Percentiles rank a stretch among this genome's conserved stretches.
Conservation (phyloP, 2,888 invertebrate species). For the Drosophila pegasa region DNA sequence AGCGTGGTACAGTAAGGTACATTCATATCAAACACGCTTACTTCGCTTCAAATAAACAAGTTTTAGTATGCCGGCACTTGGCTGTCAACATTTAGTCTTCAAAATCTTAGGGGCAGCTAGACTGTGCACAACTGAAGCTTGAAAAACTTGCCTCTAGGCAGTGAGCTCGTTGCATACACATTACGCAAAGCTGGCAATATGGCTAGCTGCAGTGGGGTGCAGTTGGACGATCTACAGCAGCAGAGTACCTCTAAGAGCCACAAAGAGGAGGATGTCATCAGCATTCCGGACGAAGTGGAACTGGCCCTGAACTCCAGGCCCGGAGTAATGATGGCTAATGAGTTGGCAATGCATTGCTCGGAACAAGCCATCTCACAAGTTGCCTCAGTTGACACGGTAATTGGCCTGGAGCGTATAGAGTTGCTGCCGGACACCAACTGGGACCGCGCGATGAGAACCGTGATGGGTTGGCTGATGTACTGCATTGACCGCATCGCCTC, state of each 20-base stretch:
- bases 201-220: slow-evolving; percentile 8
- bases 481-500: slow-evolving; percentile 36
- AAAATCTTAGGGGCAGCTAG: slow-evolving; percentile 16
- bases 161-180: not conserved
- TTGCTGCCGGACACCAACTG: slow-evolving; percentile 1
- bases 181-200: slow-evolving; percentile 5
- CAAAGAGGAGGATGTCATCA: not conserved
- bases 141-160: not conserved
- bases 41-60: not conserved
- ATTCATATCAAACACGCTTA: not conserved
- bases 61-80: not conserved
- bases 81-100: not conserved
- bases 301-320: slow-evolving; percentile 14
- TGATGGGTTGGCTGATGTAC: slow-evolving; percentile 32
- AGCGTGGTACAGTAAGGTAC: too few relatives aligned
- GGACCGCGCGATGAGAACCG: slow-evolving; percentile 3
- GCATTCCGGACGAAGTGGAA: slow-evolving; percentile 19
- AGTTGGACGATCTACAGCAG: too few relatives aligned
- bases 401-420: not conserved
- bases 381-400: not conserved
- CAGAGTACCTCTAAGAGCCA: not conserved
- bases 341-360: not conserved
- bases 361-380: not conserved
- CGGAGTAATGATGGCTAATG: not conserved
- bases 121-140: not conserved